Percentiles rank a stretch among this genome's conserved stretches.
phyloP scores from a whole-genome alignment of 2,888 invertebrate species.

The Eupithecia tripunctaria region DNA sequence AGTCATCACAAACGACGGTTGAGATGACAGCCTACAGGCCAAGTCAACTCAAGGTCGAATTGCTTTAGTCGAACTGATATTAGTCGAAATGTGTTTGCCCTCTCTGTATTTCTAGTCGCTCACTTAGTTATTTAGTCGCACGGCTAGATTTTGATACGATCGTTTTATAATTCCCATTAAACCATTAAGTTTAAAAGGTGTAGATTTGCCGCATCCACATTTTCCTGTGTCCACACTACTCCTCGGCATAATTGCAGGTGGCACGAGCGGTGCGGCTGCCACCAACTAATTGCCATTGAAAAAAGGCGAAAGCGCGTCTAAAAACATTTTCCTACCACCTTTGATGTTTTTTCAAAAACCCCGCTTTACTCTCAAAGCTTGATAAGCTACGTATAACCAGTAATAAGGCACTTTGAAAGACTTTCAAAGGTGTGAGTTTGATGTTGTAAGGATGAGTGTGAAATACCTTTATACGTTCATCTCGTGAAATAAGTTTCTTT shows the following conservation, averaged over 20 bases:
- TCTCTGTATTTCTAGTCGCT: too few relatives aligned
- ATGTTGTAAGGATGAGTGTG: constrained; percentile 63
- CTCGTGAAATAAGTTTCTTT: constrained; percentile 63
- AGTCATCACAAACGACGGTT: neutral
- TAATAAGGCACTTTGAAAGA: constrained; percentile 80
- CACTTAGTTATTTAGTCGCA: too few relatives aligned
- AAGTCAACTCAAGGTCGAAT: too few relatives aligned
- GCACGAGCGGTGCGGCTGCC: constrained; percentile 72
- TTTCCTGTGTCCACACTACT: constrained; percentile 49
- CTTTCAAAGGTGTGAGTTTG: constrained; percentile 67
- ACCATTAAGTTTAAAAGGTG: neutral
- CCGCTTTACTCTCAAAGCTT: constrained; percentile 70
- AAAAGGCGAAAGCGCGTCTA: constrained; percentile 84
- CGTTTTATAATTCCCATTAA: too few relatives aligned
- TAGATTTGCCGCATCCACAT: constrained; percentile 47
- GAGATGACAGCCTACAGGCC: neutral
- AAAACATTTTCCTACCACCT: constrained; percentile 77
- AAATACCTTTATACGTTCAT: constrained; percentile 57
- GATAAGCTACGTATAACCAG: constrained; percentile 78
- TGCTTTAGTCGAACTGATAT: too few relatives aligned
- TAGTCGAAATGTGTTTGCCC: too few relatives aligned
- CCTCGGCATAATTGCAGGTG: constrained; percentile 79
- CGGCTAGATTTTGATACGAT: too few relatives aligned
- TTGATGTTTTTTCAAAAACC: constrained; percentile 77
- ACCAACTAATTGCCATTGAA: constrained; percentile 86